Evolutionary conservation across 1,140 invertebrate species (phyloP), one percentile per base, ranked within the genome.

Genomic region (Hypsibius dujardini): DNA sequence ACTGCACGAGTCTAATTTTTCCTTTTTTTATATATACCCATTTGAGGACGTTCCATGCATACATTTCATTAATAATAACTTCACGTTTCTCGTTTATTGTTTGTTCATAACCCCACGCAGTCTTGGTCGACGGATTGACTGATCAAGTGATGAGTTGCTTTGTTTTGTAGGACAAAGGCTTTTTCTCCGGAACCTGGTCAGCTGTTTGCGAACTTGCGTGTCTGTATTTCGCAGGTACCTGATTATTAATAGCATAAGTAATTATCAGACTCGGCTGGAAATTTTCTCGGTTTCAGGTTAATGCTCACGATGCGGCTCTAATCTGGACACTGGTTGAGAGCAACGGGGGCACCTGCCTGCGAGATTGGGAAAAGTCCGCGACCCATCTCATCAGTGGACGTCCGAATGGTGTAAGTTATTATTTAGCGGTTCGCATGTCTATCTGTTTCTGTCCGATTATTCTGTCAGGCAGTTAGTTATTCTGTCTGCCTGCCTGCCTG

Each of bases 141-240:
- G 28, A 0, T 28, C 28, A 28, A 28, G 28, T 28, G 28, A 28
- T 28, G 28, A 28, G 28, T 28, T 28, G 28, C 28, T 28, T 7
- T 7, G n/a, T 56, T 42, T 67, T 42, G 12, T 67, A 67, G 62
- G 12, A 42, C 42, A 42, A 67, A 67, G 45, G 62, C 62, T 7
- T 67, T 67, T 42, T 67, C 62, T 3, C 62, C 62, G 12, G 62
- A 67, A 67, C 62, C 62, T 45, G 42, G 42, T 12, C 62, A 67
- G 42, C 62, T 67, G 45, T 67, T 67, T 45, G 7, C 12, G 12
- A 42, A 3, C 7, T 42, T 67, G 12, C 62, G 62, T 12, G 45
- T 67, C 45, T 67, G 62, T 42, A 7, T 67, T 12, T 67, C 62
- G 7, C 62, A 67, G 62, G 62, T 67, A 67, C 45, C 12, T 56